Conservation (phyloP, 2,888 invertebrate species). For the Lasius platythorax region DNA sequence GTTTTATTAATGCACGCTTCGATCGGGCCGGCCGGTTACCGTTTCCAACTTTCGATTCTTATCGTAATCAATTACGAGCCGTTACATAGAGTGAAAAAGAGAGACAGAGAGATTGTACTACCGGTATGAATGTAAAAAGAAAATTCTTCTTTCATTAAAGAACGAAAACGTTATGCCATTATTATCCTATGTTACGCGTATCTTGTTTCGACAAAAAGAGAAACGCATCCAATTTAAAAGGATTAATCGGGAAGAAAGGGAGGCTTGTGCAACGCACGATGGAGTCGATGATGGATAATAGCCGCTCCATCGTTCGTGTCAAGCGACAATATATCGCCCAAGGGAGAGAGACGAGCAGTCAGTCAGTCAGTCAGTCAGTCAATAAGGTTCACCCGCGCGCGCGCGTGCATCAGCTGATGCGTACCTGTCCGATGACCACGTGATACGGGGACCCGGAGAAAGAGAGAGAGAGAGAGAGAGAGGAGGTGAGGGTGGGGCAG, state of each 20-base stretch:
- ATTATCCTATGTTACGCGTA: not conserved
- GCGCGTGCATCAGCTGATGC: slow-evolving; percentile 74
- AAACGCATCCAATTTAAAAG: not conserved
- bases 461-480: slow-evolving; percentile 57
- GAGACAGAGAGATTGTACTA: not conserved
- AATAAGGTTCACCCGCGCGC: slow-evolving; percentile 68
- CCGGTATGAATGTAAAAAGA: not conserved
- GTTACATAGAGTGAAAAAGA: slow-evolving; percentile 13
- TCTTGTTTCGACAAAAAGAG: not conserved
- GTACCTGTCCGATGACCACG: slow-evolving; percentile 76
- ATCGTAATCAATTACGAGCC: slow-evolving; percentile 46
- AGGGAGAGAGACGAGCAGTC: slow-evolving; percentile 52
- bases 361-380: slow-evolving; percentile 60
- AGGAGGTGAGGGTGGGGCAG: slow-evolving; percentile 39
- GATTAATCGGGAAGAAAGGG: not conserved
- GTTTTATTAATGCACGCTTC: slow-evolving; percentile 68
- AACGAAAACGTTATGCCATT: not conserved
- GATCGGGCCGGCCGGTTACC: slow-evolving; percentile 33
- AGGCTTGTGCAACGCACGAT: slow-evolving; percentile 20
- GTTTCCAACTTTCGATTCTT: slow-evolving; percentile 64
- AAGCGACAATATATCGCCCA: slow-evolving; percentile 31
- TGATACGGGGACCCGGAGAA: slow-evolving; percentile 69
- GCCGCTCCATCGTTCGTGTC: slow-evolving; percentile 19
- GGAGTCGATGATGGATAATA: not conserved
- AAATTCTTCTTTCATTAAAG: slow-evolving; percentile 18